phyloP scores from a whole-genome alignment of 30 jellyfish, hydroid and myxozoan genomes.

The Nemopilema nomurai region DNA sequence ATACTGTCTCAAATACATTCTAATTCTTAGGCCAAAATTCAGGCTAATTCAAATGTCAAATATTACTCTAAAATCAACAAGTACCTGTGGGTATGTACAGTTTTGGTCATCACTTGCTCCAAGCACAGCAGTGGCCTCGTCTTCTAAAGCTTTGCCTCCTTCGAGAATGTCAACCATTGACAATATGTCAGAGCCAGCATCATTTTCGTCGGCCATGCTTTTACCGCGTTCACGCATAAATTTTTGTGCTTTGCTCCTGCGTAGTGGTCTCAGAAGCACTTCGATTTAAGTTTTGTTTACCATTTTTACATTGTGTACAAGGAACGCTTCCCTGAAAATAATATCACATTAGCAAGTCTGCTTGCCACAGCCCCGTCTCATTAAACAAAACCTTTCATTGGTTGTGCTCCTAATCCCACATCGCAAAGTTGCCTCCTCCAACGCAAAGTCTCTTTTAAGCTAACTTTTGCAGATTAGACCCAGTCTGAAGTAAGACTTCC shows the following conservation, averaged over 20 bases:
- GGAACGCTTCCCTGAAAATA: too few relatives aligned
- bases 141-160: slow-evolving; percentile 67
- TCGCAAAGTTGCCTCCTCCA: too few relatives aligned
- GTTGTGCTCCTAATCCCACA: too few relatives aligned
- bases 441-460: too few relatives aligned
- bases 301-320: too few relatives aligned
- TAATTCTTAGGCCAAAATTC: not conserved
- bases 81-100: slow-evolving; percentile 86
- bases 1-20: not conserved
- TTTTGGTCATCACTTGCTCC: slow-evolving; percentile 96
- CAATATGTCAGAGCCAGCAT: slow-evolving; percentile 46
- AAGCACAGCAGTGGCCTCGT: slow-evolving; percentile 85
- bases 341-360: too few relatives aligned
- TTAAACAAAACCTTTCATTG: too few relatives aligned
- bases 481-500: too few relatives aligned
- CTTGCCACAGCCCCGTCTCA: too few relatives aligned
- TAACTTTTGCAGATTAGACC: too few relatives aligned
- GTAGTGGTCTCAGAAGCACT: not conserved
- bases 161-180: slow-evolving; percentile 83
- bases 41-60: not conserved
- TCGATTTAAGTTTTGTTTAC: too few relatives aligned
- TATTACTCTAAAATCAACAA: not conserved
- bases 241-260: not conserved
- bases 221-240: not conserved
- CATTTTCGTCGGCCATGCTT: slow-evolving; percentile 51